Conservation (phyloP, 2,113 vertebrate genomes). For the Macroglossus sobrinus region DNA sequence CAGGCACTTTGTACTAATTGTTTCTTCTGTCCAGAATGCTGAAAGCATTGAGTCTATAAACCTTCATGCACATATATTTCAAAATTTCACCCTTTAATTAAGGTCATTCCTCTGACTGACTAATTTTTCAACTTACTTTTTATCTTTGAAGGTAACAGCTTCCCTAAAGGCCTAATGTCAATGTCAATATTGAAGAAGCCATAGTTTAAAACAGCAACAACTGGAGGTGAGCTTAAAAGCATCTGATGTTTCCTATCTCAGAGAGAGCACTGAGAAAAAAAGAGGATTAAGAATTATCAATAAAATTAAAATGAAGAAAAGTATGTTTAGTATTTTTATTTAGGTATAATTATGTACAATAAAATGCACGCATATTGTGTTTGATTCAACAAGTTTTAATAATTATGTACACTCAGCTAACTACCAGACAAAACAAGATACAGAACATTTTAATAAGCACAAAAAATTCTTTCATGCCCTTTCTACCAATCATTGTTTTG, state of each 20-base stretch:
- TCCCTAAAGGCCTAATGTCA: neutral
- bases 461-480: neutral
- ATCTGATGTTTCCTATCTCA: neutral
- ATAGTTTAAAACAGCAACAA: neutral
- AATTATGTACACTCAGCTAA: neutral
- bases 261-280: neutral
- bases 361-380: neutral
- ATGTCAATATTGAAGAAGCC: neutral
- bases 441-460: neutral
- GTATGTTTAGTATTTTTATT: neutral
- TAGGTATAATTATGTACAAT: neutral
- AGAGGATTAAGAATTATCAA: neutral
- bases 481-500: neutral
- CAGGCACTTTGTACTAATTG: neutral
- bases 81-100: neutral
- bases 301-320: neutral
- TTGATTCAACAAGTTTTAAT: neutral
- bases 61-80: neutral
- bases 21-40: neutral
- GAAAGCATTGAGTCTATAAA: neutral
- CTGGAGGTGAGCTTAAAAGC: neutral
- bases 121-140: slow-evolving; percentile 21
- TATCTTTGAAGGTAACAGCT: neutral
- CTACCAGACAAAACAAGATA: neutral
- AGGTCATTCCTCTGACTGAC: neutral